These are phyloP conservation scores for Protonibea diacanthus DNA, from an alignment of 2,797 vertebrate species.

Conservation along the genomic window DNA sequence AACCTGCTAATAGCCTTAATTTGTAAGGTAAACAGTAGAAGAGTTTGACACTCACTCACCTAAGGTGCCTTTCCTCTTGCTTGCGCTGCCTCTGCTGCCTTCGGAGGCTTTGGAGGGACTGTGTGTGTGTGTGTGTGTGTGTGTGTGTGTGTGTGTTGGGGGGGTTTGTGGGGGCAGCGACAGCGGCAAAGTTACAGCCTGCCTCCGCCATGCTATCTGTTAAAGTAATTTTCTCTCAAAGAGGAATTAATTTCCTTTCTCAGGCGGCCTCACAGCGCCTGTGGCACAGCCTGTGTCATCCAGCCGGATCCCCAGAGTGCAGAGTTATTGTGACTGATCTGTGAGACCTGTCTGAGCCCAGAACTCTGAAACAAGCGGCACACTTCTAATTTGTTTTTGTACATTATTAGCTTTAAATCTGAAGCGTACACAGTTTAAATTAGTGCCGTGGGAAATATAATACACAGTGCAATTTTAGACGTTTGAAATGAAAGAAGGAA, in stretches of 20 bases:
- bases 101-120: constrained; percentile 56
- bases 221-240: constrained; percentile 96
- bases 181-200: constrained; percentile 67
- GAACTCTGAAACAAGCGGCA: constrained; percentile 1
- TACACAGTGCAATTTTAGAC: not conserved
- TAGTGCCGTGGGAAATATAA: not conserved
- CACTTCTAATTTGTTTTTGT: not conserved
- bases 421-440: not conserved
- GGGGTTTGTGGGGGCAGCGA: constrained; percentile 17
- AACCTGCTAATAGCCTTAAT: constrained; percentile 84
- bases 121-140: not conserved
- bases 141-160: not conserved
- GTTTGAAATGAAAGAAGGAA: not conserved
- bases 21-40: constrained; percentile 81
- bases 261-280: constrained; percentile 70
- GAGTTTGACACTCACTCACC: constrained; percentile 78
- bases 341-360: constrained; percentile 26
- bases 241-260: constrained; percentile 95
- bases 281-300: constrained; percentile 70
- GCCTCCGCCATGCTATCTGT: constrained; percentile 86
- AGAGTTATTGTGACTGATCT: constrained; percentile 34
- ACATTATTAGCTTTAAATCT: constrained; percentile 3
- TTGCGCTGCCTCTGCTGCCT: constrained; percentile 65
- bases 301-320: constrained; percentile 47
- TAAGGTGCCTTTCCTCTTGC: constrained; percentile 70